Conservation (phyloP, 2,797 vertebrate genomes). For the Phylloscopus collybita region DNA sequence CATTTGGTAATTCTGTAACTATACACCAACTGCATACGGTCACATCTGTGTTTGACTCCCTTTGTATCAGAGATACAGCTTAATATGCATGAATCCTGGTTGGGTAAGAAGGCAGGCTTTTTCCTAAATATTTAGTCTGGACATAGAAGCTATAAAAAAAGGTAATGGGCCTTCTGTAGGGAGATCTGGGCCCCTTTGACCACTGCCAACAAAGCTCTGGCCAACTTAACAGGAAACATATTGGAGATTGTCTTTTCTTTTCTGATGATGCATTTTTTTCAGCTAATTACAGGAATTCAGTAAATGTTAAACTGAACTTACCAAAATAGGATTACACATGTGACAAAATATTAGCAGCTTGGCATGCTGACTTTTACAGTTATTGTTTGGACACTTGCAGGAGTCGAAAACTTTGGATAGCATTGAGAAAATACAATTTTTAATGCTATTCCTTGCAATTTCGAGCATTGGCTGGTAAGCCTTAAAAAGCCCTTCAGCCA, state of each 20-base stretch:
- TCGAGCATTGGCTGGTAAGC: not conserved
- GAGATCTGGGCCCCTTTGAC: not conserved
- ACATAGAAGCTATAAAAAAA: not conserved
- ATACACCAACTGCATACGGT: not conserved
- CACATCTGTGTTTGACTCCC: not conserved
- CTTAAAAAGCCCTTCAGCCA: not conserved
- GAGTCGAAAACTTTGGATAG: not conserved
- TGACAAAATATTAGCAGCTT: not conserved
- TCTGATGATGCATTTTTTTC: not conserved
- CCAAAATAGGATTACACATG: not conserved
- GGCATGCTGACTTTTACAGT: not conserved
- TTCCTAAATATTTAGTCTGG: not conserved
- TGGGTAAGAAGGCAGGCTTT: not conserved
- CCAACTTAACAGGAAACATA: not conserved
- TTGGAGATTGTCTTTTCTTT: not conserved
- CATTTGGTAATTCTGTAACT: not conserved
- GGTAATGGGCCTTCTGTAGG: not conserved
- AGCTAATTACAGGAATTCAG: not conserved
- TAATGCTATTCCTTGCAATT: not conserved
- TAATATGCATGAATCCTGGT: not conserved
- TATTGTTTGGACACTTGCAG: not conserved
- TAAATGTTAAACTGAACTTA: not conserved
- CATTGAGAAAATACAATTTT: not conserved
- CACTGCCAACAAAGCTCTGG: not conserved
- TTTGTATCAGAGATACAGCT: not conserved